phyloP scores from a whole-genome alignment of 2,888 invertebrate species.

The Caprella mutica region DNA sequence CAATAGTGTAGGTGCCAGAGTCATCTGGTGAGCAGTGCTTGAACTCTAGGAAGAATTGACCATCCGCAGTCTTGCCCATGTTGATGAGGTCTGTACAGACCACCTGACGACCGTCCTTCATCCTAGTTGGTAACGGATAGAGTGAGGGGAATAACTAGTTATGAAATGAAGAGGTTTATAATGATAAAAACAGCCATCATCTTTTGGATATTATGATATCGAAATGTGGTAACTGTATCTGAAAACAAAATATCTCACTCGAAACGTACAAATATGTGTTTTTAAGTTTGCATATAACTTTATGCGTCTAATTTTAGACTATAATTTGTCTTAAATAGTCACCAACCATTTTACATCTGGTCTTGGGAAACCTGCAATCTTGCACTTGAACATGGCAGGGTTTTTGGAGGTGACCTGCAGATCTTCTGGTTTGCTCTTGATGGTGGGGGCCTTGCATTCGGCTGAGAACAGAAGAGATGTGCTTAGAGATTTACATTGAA shows the following conservation, averaged over 20 bases:
- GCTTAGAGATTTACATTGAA: no score
- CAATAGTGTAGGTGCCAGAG: slow-evolving; percentile 63
- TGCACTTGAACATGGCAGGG: slow-evolving; percentile 38
- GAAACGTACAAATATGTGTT: not conserved
- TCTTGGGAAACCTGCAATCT: slow-evolving; percentile 76
- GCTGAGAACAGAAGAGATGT: no score
- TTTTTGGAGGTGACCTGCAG: slow-evolving; percentile 39
- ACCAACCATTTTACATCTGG: slow-evolving; percentile 72
- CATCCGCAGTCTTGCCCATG: slow-evolving; percentile 22
- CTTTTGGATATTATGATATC: not conserved
- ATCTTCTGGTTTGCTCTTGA: slow-evolving; percentile 17
- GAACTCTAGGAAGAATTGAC: slow-evolving; percentile 24
- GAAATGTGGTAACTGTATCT: no score
- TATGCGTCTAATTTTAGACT: no score
- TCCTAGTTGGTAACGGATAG: slow-evolving; percentile 19
- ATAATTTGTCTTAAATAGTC: slow-evolving; percentile 11
- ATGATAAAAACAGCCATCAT: not conserved
- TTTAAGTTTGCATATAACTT: not conserved
- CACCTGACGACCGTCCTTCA: slow-evolving; percentile 28
- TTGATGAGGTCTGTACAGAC: slow-evolving; percentile 25
- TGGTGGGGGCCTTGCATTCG: slow-evolving; percentile 21
- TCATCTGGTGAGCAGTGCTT: slow-evolving; percentile 16
- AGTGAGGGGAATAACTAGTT: no score
- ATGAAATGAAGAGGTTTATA: no score
- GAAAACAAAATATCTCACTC: no score